Evolutionary conservation across 2,888 invertebrate genomes (phyloP), one percentile per base, ranked within the genome.

Genomic region (Catonia carolina): DNA sequence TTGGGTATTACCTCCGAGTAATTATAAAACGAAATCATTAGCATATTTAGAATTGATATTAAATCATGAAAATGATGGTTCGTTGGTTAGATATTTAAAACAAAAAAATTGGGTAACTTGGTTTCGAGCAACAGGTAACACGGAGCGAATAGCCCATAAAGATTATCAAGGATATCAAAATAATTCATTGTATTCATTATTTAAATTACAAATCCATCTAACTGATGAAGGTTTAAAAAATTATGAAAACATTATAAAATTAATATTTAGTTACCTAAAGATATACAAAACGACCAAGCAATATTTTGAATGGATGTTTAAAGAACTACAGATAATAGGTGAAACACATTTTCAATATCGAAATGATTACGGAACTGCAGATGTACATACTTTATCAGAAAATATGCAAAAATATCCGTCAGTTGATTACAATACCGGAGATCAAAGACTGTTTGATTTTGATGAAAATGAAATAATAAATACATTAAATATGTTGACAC

Each of bases 41-140:
- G 80, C 85, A 63, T 89, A 89, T 67, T 72, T 94, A 3, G 82
- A 86, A 0, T 83, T 82, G 71, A 71, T 94, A n/a, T 72, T 94
- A 3, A 90, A 89, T 0, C 86, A 93, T 70, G 92, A 95, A 71
- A 93, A 93, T 1, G 81, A 82, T 66, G 90, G 89, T 55, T 89
- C 89, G 63, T 73, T 92, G n/a, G 78, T 88, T 2, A 84, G 86
- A 0, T 88, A 84, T 68, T 74, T 92, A 18, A 79, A 85, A 57
- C 82, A 83, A 66, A 86, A 83, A 69, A 80, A 88, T 27, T 90
- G 89, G 89, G 87, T 85, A 1, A 71, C 89, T 4, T 81, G 81
- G 5, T 78, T 89, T 45, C 79, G 79, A 62, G 81, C 83, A 2
- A 89, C n/a, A n/a, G n/a, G n/a, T n/a, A n/a, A n/a, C n/a, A n/a